phyloP scores from a whole-genome alignment of 1,140 invertebrate genomes.

The Anagrus nilaparvatae region DNA sequence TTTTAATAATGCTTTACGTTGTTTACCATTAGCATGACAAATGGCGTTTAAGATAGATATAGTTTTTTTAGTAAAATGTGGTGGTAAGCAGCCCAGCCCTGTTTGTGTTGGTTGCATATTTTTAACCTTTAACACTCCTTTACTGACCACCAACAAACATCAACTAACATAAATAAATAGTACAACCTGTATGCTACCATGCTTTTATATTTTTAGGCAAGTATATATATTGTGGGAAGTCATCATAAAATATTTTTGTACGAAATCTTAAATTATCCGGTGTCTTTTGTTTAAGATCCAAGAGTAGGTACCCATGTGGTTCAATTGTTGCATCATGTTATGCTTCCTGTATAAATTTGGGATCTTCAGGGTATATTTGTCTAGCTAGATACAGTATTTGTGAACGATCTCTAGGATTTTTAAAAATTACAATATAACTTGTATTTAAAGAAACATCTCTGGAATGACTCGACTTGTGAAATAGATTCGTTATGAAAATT shows the following conservation, averaged over 20 bases:
- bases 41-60: no score
- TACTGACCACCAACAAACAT: no score
- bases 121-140: no score
- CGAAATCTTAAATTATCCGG: constrained; percentile 23
- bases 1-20: no score
- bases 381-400: constrained; percentile 31
- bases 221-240: constrained; percentile 10
- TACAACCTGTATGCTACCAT: no score
- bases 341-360: constrained; percentile 32
- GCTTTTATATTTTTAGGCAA: constrained; percentile 16
- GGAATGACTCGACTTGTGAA: constrained; percentile 30
- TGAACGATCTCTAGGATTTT: constrained; percentile 35
- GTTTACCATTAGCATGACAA: no score
- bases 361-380: constrained; percentile 30
- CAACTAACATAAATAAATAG: no score
- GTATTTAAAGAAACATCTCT: constrained; percentile 32
- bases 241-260: constrained; percentile 17
- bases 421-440: constrained; percentile 33
- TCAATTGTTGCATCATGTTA: constrained; percentile 29
- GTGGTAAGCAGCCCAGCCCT: no score
- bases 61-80: no score
- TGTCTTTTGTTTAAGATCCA: constrained; percentile 29
- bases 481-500: constrained; percentile 35
- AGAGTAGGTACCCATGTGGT: constrained; percentile 29
- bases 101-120: no score